Evolutionary conservation across 2,797 vertebrate genomes (phyloP).

Genomic region (Thalassophryne amazonica): DNA sequence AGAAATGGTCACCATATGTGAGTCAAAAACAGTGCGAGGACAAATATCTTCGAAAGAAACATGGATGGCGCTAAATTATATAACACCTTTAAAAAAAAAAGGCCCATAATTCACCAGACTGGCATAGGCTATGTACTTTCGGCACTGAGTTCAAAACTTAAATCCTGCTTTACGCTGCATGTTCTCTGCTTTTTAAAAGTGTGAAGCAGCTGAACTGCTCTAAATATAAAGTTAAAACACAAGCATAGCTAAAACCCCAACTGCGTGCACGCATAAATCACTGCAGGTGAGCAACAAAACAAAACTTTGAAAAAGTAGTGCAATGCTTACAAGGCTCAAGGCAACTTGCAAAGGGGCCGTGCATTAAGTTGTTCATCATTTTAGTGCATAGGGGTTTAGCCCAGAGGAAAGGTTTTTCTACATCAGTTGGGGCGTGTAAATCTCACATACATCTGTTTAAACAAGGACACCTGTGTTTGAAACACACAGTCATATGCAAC

Average conservation of each 20-base stretch:
- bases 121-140: slow-evolving; percentile 19
- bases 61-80: slow-evolving; percentile 9
- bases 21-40: slow-evolving; percentile 18
- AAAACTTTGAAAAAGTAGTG: slow-evolving; percentile 26
- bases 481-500: slow-evolving; percentile 37
- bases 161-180: slow-evolving; percentile 3
- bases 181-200: too few species aligned
- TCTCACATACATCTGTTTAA: slow-evolving; percentile 62
- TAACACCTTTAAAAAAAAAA: slow-evolving; percentile 20
- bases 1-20: slow-evolving; percentile 30
- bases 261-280: slow-evolving; percentile 40
- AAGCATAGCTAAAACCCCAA: slow-evolving; percentile 12
- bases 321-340: slow-evolving; percentile 34
- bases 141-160: slow-evolving; percentile 1
- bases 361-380: slow-evolving; percentile 54
- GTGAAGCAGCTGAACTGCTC: slow-evolving; percentile 11
- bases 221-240: slow-evolving; percentile 48
- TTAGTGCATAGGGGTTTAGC: slow-evolving; percentile 62
- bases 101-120: slow-evolving; percentile 2
- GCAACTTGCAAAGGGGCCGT: slow-evolving; percentile 52
- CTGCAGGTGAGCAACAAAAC: slow-evolving; percentile 53
- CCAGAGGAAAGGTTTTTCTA: slow-evolving; percentile 64
- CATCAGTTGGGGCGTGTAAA: slow-evolving; percentile 54
- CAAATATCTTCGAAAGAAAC: slow-evolving; percentile 9
- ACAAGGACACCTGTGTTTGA: slow-evolving; percentile 68